Conservation (phyloP, 2,797 vertebrate genomes). For the Neosalanx taihuensis region DNA sequence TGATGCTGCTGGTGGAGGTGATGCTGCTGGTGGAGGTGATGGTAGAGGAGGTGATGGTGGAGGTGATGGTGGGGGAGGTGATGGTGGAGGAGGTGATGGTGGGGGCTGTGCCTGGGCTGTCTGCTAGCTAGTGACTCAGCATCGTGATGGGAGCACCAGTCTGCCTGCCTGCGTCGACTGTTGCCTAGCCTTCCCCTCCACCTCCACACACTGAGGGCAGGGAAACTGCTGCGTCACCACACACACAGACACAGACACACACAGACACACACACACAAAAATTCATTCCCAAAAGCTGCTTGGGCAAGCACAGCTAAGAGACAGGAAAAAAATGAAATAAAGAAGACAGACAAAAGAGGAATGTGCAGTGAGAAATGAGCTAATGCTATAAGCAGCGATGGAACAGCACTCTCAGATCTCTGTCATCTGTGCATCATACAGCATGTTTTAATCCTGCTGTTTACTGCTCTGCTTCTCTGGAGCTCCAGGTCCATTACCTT, state of each 20-base stretch:
- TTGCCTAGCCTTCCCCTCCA: slow-evolving; percentile 9
- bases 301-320: background rate
- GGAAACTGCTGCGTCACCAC: slow-evolving; percentile 21
- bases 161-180: slow-evolving; percentile 10
- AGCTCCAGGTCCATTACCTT: slow-evolving; percentile 13
- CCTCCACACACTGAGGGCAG: slow-evolving; percentile 17
- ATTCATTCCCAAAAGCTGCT: slow-evolving; percentile 27
- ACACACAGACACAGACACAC: slow-evolving; percentile 3
- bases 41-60: too few species aligned
- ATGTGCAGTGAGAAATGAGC: background rate
- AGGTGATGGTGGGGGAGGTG: too few species aligned
- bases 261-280: background rate
- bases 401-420: slow-evolving; percentile 2
- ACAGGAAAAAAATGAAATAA: background rate
- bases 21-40: too few species aligned
- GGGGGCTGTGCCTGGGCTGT: slow-evolving; percentile 12
- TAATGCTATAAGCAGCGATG: background rate
- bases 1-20: too few species aligned
- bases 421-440: slow-evolving; percentile 11
- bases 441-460: slow-evolving; percentile 12
- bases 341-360: background rate
- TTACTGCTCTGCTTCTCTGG: slow-evolving; percentile 10
- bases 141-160: slow-evolving; percentile 26
- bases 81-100: too few species aligned
- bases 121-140: slow-evolving; percentile 48